Base-by-base conservation (phyloP, 1,140 invertebrate species). In the Drosophila punjabiensis region DNA sequence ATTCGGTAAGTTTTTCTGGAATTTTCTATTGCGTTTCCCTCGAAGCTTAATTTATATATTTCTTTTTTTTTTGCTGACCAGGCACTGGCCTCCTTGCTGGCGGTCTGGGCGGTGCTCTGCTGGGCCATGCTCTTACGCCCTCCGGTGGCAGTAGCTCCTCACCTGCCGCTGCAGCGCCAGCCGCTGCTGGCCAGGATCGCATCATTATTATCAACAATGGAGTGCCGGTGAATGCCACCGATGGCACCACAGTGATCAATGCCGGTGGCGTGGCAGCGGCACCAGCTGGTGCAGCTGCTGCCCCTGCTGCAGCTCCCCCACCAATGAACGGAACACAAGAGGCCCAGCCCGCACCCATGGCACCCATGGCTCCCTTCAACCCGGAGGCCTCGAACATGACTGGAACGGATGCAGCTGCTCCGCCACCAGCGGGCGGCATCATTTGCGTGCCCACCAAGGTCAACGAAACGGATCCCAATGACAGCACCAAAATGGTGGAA, bases 371-470 rank as follows among this genome's bases (percentile, higher is more conserved):
- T 9, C 82, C 87, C 14, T 74, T 84, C n/a, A 74, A 79, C 55
- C 78, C 91, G n/a, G 81, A 90, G 32, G 76, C 94, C 88, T 77
- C 93, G 78, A 77, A 94, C 92, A 92, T 93, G 94, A 79, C 94
- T 79, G 79, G 79, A 7, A 56, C 78, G 32, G 78, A 85, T 69
- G 70, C 48, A 0, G 48, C 48, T n/a, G 48, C 77, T 32, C 53
- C 78, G 6, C 67, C 76, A n/a, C 76, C 79, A 11, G 30, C 86
- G 0, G 92, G 92, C 33, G 81, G 92, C 24, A 88, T 93, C n/a
- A 92, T 92, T 43, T 93, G 92, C 39, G 87, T 91, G 60, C 92
- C 92, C 30, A 80, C 84, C 7, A 91, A 89, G 50, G 77, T 93
- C 14, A 93, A 93, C 68, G 91, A 91, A 63, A 93, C 92, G 47